phyloP scores from a whole-genome alignment of 2,797 vertebrate species.

The Tokudaia muenninki region DNA sequence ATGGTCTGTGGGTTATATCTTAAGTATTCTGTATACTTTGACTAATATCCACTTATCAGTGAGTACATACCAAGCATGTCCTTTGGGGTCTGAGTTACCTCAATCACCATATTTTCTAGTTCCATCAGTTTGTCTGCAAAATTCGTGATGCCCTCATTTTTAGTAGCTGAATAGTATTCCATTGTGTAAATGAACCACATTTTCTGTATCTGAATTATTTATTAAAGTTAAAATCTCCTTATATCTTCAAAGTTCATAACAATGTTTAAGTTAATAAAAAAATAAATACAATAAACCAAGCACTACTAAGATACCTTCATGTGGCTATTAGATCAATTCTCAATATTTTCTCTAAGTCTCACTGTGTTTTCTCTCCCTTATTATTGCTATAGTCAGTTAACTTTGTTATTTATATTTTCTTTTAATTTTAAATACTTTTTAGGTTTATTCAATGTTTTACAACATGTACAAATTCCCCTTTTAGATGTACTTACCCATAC shows the following conservation, averaged over 20 bases:
- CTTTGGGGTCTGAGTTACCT: too few species aligned
- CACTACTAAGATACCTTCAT: not conserved
- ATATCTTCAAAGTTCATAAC: not conserved
- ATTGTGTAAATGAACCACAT: too few species aligned
- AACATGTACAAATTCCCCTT: not conserved
- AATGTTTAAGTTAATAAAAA: not conserved
- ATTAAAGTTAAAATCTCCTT: too few species aligned
- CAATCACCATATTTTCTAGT: too few species aligned
- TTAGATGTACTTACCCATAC: not conserved
- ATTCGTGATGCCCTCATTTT: too few species aligned
- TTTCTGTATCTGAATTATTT: too few species aligned
- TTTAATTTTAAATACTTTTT: not conserved
- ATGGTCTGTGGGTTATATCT: too few species aligned
- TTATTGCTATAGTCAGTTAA: not conserved
- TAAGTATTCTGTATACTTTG: too few species aligned
- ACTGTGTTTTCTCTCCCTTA: not conserved
- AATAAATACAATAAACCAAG: not conserved
- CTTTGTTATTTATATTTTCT: not conserved
- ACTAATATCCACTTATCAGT: too few species aligned
- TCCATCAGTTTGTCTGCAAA: too few species aligned
- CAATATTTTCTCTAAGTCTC: not conserved
- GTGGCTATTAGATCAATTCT: not conserved
- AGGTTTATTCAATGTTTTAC: not conserved
- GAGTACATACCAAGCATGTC: too few species aligned
- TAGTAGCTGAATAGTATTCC: too few species aligned